Evolutionary conservation across 2,888 invertebrate genomes (phyloP).

Genomic region (Nephrotoma flavescens): DNA sequence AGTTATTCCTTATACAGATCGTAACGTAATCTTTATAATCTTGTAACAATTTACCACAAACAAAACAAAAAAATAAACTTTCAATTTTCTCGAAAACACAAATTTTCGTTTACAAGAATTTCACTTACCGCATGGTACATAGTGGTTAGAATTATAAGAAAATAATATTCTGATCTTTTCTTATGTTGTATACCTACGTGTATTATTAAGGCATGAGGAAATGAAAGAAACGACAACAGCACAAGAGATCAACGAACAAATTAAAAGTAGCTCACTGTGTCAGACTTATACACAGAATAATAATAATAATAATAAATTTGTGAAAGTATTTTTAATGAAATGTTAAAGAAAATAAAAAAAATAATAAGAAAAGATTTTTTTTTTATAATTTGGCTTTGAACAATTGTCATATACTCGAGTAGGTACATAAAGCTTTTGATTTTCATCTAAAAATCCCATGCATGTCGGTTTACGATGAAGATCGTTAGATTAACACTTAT

Average conservation of each 20-base stretch:
- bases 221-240: not conserved
- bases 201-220: not conserved
- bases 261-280: slow-evolving; percentile 4
- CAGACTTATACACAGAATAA: not conserved
- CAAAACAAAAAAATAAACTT: not conserved
- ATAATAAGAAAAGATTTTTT: not conserved
- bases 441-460: not conserved
- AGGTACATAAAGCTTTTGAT: not conserved
- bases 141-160: not conserved
- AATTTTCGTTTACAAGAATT: not conserved
- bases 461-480: not conserved
- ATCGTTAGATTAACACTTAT: not conserved
- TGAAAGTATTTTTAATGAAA: slow-evolving; percentile 2
- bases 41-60: not conserved
- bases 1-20: not conserved
- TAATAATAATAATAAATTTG: not conserved
- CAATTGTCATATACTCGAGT: not conserved
- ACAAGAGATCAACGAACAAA: slow-evolving; percentile 2
- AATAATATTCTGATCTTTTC: not conserved
- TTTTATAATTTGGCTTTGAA: not conserved
- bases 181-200: not conserved
- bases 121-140: not conserved
- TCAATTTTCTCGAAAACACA: not conserved
- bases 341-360: not conserved
- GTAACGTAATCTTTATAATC: not conserved